These are phyloP conservation scores for Formica aserva DNA, from an alignment of 2,888 invertebrate genomes.

Conservation along the genomic window DNA sequence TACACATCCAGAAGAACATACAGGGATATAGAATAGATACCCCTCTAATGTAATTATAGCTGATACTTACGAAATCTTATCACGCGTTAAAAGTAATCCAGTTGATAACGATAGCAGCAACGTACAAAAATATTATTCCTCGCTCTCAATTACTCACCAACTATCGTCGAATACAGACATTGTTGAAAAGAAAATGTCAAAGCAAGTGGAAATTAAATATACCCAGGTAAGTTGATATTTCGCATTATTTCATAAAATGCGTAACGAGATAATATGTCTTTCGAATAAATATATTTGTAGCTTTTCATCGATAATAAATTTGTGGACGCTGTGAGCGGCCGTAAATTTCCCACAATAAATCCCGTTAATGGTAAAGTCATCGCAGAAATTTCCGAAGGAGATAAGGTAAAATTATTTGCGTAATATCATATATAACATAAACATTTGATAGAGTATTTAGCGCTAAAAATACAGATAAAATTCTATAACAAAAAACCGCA, in stretches of 20 bases:
- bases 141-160: constrained; percentile 10
- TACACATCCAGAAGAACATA: background rate
- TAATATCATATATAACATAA: background rate
- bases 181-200: constrained; percentile 48
- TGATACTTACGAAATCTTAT: constrained; percentile 3
- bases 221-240: constrained; percentile 66
- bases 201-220: constrained; percentile 60
- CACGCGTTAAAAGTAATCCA: background rate
- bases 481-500: background rate
- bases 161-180: background rate
- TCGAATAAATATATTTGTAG: constrained; percentile 86
- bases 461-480: background rate
- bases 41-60: background rate
- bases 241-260: background rate
- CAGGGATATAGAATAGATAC: background rate
- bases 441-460: background rate
- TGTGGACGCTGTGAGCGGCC: constrained; percentile 93
- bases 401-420: constrained; percentile 88
- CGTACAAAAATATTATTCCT: background rate
- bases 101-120: background rate
- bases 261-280: background rate
- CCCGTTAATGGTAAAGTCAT: constrained; percentile 93
- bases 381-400: constrained; percentile 92
- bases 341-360: constrained; percentile 94
- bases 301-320: constrained; percentile 94